These are phyloP conservation scores for Corythucha ciliata DNA, from an alignment of 2,888 invertebrate genomes.

Conservation along the genomic window DNA sequence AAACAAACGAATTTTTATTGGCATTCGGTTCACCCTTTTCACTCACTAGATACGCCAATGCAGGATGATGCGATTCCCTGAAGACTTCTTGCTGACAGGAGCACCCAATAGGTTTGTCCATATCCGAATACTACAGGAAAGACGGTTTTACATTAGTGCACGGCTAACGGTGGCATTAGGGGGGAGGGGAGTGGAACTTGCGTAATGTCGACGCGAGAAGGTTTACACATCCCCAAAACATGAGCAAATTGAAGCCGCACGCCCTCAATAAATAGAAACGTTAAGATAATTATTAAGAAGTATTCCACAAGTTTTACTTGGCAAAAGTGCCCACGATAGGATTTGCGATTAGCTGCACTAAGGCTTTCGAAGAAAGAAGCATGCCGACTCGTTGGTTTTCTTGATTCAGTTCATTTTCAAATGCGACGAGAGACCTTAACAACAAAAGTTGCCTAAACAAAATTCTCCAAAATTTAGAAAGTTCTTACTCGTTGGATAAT, in stretches of 20 bases:
- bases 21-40: background rate
- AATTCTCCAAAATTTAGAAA: no score
- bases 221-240: slow-evolving; percentile 58
- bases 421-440: no score
- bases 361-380: slow-evolving; percentile 64
- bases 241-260: slow-evolving; percentile 57
- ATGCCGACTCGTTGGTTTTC: slow-evolving; percentile 57
- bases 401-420: no score
- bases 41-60: slow-evolving; percentile 56
- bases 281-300: background rate
- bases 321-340: slow-evolving; percentile 63
- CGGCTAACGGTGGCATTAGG: background rate
- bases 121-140: slow-evolving; percentile 58
- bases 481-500: no score
- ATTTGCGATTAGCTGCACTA: slow-evolving; percentile 68
- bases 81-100: slow-evolving; percentile 63
- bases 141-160: background rate
- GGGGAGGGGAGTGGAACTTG: slow-evolving; percentile 43
- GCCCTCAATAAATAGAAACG: slow-evolving; percentile 38
- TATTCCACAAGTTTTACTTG: slow-evolving; percentile 18
- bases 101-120: slow-evolving; percentile 56
- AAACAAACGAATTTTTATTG: no score
- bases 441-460: no score
- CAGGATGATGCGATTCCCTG: slow-evolving; percentile 76
- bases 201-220: slow-evolving; percentile 58